These are phyloP conservation scores for Babyrousa celebensis DNA, from an alignment of 2,797 vertebrate species.

Conservation along the genomic window DNA sequence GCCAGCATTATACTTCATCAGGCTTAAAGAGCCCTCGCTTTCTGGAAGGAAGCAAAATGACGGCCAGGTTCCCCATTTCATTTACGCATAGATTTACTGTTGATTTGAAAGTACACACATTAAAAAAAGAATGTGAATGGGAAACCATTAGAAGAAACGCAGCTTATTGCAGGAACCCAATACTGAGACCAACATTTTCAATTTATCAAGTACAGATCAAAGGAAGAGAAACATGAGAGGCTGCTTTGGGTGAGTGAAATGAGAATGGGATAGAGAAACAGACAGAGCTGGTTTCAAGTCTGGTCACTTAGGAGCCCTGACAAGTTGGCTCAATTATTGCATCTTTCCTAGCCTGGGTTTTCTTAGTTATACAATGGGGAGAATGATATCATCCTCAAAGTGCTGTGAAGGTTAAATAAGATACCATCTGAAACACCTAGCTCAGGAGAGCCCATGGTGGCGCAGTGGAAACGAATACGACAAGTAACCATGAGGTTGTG, in stretches of 20 bases:
- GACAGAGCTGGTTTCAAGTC: not conserved
- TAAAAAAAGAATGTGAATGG: constrained; percentile 60
- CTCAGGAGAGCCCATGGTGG: no score
- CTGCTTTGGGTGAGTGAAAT: not conserved
- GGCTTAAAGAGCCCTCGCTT: constrained; percentile 66
- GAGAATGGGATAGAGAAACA: not conserved
- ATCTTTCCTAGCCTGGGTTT: constrained; percentile 13
- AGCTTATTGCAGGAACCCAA: constrained; percentile 4
- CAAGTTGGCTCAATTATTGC: not conserved
- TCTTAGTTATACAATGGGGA: constrained; percentile 10
- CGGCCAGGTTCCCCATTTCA: constrained; percentile 54
- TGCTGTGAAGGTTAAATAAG: constrained; percentile 42
- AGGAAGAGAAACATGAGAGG: not conserved
- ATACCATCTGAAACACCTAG: not conserved
- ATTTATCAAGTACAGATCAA: not conserved
- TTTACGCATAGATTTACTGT: constrained; percentile 71
- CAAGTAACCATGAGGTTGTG: no score
- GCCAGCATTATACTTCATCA: constrained; percentile 70
- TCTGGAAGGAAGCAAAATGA: constrained; percentile 74
- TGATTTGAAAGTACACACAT: constrained; percentile 72
- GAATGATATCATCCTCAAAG: not conserved
- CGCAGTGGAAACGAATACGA: no score
- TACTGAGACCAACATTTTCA: not conserved
- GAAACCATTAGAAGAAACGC: constrained; percentile 65
- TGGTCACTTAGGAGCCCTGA: not conserved